Conservation (phyloP, 2,797 vertebrate genomes). For the Miichthys miiuy region DNA sequence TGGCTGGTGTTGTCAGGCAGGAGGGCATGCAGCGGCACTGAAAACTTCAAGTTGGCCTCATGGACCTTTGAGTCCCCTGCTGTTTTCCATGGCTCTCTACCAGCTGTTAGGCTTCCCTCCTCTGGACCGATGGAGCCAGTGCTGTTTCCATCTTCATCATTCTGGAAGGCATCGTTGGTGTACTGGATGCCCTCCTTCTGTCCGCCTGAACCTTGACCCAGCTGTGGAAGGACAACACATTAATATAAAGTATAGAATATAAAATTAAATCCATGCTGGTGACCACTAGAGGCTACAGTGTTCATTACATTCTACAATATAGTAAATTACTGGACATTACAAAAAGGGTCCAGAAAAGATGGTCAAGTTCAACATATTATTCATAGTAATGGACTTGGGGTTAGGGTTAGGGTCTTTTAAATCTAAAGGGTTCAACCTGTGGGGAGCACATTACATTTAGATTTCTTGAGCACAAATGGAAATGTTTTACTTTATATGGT, state of each 20-base stretch:
- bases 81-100: not conserved
- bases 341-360: too few species aligned
- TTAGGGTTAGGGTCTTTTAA: too few species aligned
- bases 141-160: constrained; percentile 68
- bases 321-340: too few species aligned
- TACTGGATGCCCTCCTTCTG: constrained; percentile 79
- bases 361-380: too few species aligned
- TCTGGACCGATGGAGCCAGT: constrained; percentile 26
- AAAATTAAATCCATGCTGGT: not conserved
- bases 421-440: too few species aligned
- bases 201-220: constrained; percentile 56
- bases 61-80: not conserved
- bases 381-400: too few species aligned
- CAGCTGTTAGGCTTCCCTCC: not conserved
- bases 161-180: constrained; percentile 79
- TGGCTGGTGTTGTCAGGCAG: constrained; percentile 61
- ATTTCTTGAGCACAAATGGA: not conserved
- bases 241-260: too few species aligned
- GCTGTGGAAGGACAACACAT: constrained; percentile 59
- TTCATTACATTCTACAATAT: too few species aligned
- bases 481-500: not conserved
- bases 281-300: not conserved
- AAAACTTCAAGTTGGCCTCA: constrained; percentile 6
- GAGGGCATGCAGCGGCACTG: not conserved
- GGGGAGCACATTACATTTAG: too few species aligned